Evolutionary conservation across 2,888 invertebrate genomes (phyloP), one percentile per base, ranked within the genome.

Genomic region (Acanthococcus lagerstroemiae): DNA sequence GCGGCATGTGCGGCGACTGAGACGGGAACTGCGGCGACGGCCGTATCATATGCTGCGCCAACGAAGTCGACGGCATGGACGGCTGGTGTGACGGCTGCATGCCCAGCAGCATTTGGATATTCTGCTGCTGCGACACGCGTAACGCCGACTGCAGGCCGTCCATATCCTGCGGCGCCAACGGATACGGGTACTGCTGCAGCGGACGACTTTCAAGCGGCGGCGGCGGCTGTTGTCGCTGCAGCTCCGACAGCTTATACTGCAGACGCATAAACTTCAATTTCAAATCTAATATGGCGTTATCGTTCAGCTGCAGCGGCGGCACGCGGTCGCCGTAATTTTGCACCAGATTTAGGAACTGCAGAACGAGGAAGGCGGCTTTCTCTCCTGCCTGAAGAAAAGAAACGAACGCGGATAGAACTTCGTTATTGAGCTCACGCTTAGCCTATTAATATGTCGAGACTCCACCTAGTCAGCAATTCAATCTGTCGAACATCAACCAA

Each of bases 381-480:
- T 61, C 61, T 26, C 50, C 61, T 44, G 61, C 61, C 61, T 61
- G 61, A 25, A 25, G 30, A 61, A 48, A 61, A 24, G 12, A 30
- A 61, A n/a, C n/a, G n/a, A 48, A 21, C n/a, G 19, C 4, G 19
- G 21, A 48, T n/a, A 48, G 21, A 48, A 19, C n/a, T n/a, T n/a
- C n/a, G n/a, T n/a, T n/a, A n/a, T n/a, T n/a, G n/a, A n/a, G n/a
- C n/a, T n/a, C n/a, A n/a, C n/a, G n/a, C n/a, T n/a, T n/a, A n/a
- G n/a, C n/a, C n/a, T n/a, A n/a, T n/a, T n/a, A n/a, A n/a, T n/a
- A n/a, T n/a, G n/a, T n/a, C n/a, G n/a, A n/a, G n/a, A n/a, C n/a
- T n/a, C n/a, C n/a, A n/a, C n/a, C n/a, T n/a, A n/a, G n/a, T n/a
- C n/a, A n/a, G n/a, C n/a, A n/a, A n/a, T n/a, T n/a, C n/a, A n/a